Evolutionary conservation across 2,113 vertebrate species (phyloP), one percentile per base, ranked within the genome.

Genomic region (Rana temporaria): DNA sequence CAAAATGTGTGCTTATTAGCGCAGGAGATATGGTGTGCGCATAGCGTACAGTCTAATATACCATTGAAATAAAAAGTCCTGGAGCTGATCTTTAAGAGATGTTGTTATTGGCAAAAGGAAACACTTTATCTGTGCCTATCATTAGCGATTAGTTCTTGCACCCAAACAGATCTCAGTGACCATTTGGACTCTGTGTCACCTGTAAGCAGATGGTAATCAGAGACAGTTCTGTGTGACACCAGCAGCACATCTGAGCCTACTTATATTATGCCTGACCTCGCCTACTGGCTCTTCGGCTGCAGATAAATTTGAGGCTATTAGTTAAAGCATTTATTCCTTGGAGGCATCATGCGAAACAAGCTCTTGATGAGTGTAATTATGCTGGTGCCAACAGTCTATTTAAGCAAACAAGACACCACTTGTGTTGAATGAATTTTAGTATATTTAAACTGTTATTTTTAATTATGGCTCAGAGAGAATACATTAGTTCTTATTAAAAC

Each of bases 321-420:
- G 64, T 64, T 59, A 62, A 81, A 63, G 20, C 56, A 72, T 12
- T 20, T 24, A 69, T 80, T 53, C 79, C 79, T 64, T n/a, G 6
- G 68, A 63, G 59, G 60, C 26, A 12, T 62, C n/a, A 81, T 81
- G 42, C 30, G 30, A 73, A 63, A 32, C 69, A 65, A 26, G 48
- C 79, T 56, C 69, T 81, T 81, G 69, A 81, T 73, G 69, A 73
- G 68, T 73, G 14, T 72, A 81, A 81, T 81, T 73, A 64, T 56
- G 22, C 59, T 30, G 42, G 24, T 81, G 69, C 79, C 68, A 73
- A 64, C 48, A 55, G 79, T 64, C 79, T 73, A 64, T 64, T 73
- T 81, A 81, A 17, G 38, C 62, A 81, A 81, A 65, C 24, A 73
- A 81, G 59, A 6, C 30, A 64, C 26, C 60, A 65, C 68, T 81